A percentile compares a stretch with the other conserved stretches of the same genome.
phyloP scores from a whole-genome alignment of 2,888 invertebrate species.

The Polydrusus tereticollis region DNA sequence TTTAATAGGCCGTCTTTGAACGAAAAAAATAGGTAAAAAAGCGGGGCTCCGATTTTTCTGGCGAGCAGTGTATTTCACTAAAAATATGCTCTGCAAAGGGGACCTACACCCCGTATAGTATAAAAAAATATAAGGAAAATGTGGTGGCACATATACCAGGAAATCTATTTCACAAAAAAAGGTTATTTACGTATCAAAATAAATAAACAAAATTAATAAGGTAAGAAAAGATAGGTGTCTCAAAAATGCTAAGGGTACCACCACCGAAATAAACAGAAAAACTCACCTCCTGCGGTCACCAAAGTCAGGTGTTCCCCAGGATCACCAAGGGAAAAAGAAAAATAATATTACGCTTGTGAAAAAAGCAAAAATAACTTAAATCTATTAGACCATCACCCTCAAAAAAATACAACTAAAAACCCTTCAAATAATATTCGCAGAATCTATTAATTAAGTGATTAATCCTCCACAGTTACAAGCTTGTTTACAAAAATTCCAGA shows the following conservation, averaged over 20 bases:
- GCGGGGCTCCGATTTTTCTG: no score
- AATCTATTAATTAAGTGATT: no score
- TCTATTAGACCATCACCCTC: constrained; percentile 36
- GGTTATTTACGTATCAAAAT: constrained; percentile 20
- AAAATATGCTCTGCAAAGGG: background rate
- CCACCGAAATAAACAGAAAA: constrained; percentile 60
- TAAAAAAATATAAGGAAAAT: background rate
- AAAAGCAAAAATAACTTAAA: constrained; percentile 50
- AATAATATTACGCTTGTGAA: constrained; percentile 54
- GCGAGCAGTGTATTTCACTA: background rate
- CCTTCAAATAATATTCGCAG: background rate
- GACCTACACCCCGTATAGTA: background rate
- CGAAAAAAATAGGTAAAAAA: no score
- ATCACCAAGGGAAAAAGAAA: constrained; percentile 62
- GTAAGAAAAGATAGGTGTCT: constrained; percentile 1
- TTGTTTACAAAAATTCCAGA: no score
- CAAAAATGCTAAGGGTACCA: constrained; percentile 49
- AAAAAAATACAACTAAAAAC: background rate
- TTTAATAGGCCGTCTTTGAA: no score
- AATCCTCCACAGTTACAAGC: no score
- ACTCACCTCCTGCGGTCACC: constrained; percentile 67
- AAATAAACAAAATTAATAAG: background rate
- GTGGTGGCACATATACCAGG: background rate
- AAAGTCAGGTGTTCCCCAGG: constrained; percentile 62
- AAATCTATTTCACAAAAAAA: background rate